Evolutionary conservation across 2,797 vertebrate genomes (phyloP).

Genomic region (Vipera ursinii): DNA sequence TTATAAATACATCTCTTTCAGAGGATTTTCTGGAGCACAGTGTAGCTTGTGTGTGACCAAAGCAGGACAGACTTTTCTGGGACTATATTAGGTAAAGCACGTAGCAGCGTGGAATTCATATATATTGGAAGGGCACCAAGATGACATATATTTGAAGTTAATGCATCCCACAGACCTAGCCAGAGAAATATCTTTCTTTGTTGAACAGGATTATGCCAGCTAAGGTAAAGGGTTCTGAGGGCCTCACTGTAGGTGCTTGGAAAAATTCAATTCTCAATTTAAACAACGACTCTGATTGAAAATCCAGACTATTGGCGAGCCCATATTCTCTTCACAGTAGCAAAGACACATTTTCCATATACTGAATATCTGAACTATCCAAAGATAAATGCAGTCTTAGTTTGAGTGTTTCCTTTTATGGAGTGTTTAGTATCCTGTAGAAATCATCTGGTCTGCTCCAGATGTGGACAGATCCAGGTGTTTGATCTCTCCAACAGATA

Average conservation of each 20-base stretch:
- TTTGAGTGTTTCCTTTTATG: slow-evolving; percentile 54
- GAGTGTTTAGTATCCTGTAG: slow-evolving; percentile 61
- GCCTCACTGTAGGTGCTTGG: neutral
- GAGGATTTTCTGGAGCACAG: neutral
- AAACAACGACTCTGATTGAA: slow-evolving; percentile 2
- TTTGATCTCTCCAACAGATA: slow-evolving; percentile 32
- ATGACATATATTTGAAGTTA: slow-evolving; percentile 14
- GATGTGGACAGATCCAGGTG: slow-evolving; percentile 54
- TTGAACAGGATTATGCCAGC: slow-evolving; percentile 4
- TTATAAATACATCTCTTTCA: slow-evolving; percentile 14
- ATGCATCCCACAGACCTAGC: neutral
- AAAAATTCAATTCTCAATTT: slow-evolving; percentile 1
- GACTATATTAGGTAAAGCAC: neutral
- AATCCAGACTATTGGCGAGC: slow-evolving; percentile 20
- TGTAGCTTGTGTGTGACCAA: neutral
- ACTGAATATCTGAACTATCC: slow-evolving; percentile 37
- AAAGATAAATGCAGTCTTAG: slow-evolving; percentile 47
- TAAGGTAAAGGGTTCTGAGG: neutral
- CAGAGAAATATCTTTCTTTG: neutral
- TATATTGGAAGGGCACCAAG: neutral
- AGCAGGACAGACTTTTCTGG: neutral
- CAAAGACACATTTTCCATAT: slow-evolving; percentile 20
- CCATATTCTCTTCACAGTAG: slow-evolving; percentile 8
- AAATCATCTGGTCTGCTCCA: slow-evolving; percentile 45
- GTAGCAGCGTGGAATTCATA: neutral